phyloP scores from a whole-genome alignment of 2,888 invertebrate genomes.

The Morinoia aosen region DNA sequence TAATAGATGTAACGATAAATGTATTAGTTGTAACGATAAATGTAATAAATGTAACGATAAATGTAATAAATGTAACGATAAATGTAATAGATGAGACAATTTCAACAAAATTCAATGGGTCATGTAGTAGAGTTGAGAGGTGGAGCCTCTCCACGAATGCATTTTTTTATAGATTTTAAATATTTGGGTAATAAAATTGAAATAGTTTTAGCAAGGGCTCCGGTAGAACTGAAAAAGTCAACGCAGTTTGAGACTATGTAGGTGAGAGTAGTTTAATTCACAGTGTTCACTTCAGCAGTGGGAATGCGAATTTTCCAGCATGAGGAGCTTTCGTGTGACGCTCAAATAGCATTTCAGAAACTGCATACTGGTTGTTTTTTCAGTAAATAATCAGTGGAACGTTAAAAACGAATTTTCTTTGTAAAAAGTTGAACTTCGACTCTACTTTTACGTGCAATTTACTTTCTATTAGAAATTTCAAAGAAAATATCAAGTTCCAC shows the following conservation, averaged over 20 bases:
- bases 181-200: neutral
- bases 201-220: neutral
- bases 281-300: neutral
- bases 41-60: too few relatives aligned
- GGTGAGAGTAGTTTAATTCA: neutral
- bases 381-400: neutral
- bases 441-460: neutral
- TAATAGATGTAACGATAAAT: too few relatives aligned
- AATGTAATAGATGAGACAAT: too few relatives aligned
- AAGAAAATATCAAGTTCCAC: neutral
- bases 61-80: too few relatives aligned
- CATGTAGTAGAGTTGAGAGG: too few relatives aligned
- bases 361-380: neutral
- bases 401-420: neutral
- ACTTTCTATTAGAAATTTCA: neutral
- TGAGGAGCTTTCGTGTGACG: neutral
- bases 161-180: neutral
- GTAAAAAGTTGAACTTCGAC: neutral
- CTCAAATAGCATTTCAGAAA: neutral
- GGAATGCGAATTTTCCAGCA: neutral
- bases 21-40: too few relatives aligned
- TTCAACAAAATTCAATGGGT: too few relatives aligned
- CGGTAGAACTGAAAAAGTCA: neutral
- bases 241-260: neutral
- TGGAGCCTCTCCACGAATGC: too few relatives aligned